Evolutionary conservation across 1,140 invertebrate genomes (phyloP).

Genomic region (Papilio dardanus): DNA sequence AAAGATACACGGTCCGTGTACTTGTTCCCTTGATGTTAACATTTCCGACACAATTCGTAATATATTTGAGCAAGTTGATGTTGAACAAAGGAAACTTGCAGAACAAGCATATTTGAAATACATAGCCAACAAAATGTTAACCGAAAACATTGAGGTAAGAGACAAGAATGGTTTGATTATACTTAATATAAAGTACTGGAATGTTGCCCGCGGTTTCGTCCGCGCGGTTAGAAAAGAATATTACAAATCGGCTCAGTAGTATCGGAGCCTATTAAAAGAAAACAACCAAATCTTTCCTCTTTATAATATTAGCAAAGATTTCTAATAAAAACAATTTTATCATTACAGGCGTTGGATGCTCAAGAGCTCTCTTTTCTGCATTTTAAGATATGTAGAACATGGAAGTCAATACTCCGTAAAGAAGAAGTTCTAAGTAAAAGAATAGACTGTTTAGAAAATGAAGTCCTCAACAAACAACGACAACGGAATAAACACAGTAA

Average conservation of each 20-base stretch:
- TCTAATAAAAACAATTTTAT: conserved; percentile 17
- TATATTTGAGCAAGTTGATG: conserved; percentile 76
- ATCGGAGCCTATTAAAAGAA: too few species aligned
- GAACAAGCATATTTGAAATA: conserved; percentile 70
- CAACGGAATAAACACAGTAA: conserved; percentile 68
- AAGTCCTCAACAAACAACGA: conserved; percentile 65
- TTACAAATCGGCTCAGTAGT: too few species aligned
- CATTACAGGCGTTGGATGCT: conserved; percentile 58
- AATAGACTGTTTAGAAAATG: conserved; percentile 62
- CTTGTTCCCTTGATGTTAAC: conserved; percentile 68
- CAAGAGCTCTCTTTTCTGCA: conserved; percentile 75
- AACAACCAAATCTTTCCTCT: too few species aligned
- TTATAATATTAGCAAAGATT: too few species aligned
- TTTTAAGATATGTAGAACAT: conserved; percentile 71
- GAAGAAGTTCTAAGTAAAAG: conserved; percentile 66
- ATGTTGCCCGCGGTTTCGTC: too few species aligned
- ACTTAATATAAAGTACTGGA: too few species aligned
- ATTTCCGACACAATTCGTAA: conserved; percentile 73
- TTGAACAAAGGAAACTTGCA: conserved; percentile 66
- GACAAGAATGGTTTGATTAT: background rate
- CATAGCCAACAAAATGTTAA: conserved; percentile 69
- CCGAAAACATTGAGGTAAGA: conserved; percentile 62
- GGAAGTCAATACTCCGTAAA: conserved; percentile 67
- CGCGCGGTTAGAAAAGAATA: too few species aligned
- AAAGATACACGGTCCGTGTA: conserved; percentile 61